A percentile compares a stretch with the other conserved stretches of the same genome.
Conservation (phyloP, 2,888 invertebrate species). For the Lepeophtheirus nordmannii region DNA sequence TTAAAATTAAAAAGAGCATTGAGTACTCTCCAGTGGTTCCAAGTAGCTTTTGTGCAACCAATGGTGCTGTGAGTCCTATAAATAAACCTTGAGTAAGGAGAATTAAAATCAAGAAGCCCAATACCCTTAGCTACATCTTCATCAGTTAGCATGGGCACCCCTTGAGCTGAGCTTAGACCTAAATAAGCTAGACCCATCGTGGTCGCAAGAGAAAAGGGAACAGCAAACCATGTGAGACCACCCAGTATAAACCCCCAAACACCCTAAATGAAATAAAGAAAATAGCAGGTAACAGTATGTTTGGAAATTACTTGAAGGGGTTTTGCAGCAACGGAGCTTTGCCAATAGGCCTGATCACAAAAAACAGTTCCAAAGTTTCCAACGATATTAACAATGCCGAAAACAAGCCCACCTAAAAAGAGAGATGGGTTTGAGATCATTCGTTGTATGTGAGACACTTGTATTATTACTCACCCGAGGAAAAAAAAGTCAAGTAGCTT, state of each 20-base stretch:
- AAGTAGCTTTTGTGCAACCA: slow-evolving; percentile 33
- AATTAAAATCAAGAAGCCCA: not conserved
- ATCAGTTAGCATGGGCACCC: slow-evolving; percentile 29
- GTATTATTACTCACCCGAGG: slow-evolving; percentile 26
- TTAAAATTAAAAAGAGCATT: slow-evolving; percentile 33
- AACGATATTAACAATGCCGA: slow-evolving; percentile 32
- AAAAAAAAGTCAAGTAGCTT: slow-evolving; percentile 34
- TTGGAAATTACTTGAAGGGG: slow-evolving; percentile 32
- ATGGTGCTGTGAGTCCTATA: slow-evolving; percentile 33
- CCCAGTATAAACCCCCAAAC: slow-evolving; percentile 34
- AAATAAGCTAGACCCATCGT: slow-evolving; percentile 35
- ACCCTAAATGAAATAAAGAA: slow-evolving; percentile 29
- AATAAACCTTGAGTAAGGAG: not conserved
- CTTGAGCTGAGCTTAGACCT: slow-evolving; percentile 30
- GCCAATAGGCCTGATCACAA: slow-evolving; percentile 37
- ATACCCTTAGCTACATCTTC: slow-evolving; percentile 31
- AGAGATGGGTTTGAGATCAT: too few species aligned
- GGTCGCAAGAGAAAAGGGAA: slow-evolving; percentile 35
- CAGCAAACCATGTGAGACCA: slow-evolving; percentile 35
- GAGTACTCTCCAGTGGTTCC: slow-evolving; percentile 32
- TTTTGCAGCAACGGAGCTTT: slow-evolving; percentile 35
- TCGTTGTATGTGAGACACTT: not conserved
- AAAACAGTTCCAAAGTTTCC: slow-evolving; percentile 36
- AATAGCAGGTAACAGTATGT: too few species aligned
- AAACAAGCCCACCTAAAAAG: slow-evolving; percentile 32